Conservation (phyloP, 2,797 vertebrate genomes). For the Sebastes vulpes region DNA sequence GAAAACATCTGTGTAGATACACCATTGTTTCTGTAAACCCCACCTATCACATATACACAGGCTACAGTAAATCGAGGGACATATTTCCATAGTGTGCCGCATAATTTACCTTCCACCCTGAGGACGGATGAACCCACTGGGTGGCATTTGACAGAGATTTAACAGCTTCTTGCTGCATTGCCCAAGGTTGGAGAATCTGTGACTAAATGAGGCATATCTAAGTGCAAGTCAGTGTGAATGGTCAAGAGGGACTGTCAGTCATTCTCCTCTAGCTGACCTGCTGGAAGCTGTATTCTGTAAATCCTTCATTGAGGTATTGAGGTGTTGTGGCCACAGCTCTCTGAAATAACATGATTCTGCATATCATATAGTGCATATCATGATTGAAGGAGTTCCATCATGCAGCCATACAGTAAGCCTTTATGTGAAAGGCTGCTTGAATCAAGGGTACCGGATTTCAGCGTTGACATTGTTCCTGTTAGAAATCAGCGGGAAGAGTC, state of each 20-base stretch:
- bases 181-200: conserved; percentile 39
- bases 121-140: conserved; percentile 11
- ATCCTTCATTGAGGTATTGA: conserved; percentile 24
- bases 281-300: conserved; percentile 22
- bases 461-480: conserved; percentile 12
- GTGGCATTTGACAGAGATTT: conserved; percentile 33
- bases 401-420: background rate
- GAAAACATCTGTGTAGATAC: background rate
- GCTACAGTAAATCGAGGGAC: conserved; percentile 3
- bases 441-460: background rate
- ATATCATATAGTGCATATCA: background rate
- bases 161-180: conserved; percentile 24
- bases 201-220: conserved; percentile 53
- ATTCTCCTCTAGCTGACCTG: conserved; percentile 5
- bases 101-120: conserved; percentile 2
- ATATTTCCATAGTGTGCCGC: conserved; percentile 12
- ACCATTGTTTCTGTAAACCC: background rate
- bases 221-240: conserved; percentile 19
- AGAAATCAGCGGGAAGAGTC: background rate
- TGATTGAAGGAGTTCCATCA: background rate
- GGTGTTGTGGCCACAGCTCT: conserved; percentile 16
- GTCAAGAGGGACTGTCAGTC: conserved; percentile 28
- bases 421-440: background rate
- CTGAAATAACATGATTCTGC: conserved; percentile 21
- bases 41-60: background rate